phyloP scores from a whole-genome alignment of 2,113 vertebrate genomes.

The Elephas maximus region DNA sequence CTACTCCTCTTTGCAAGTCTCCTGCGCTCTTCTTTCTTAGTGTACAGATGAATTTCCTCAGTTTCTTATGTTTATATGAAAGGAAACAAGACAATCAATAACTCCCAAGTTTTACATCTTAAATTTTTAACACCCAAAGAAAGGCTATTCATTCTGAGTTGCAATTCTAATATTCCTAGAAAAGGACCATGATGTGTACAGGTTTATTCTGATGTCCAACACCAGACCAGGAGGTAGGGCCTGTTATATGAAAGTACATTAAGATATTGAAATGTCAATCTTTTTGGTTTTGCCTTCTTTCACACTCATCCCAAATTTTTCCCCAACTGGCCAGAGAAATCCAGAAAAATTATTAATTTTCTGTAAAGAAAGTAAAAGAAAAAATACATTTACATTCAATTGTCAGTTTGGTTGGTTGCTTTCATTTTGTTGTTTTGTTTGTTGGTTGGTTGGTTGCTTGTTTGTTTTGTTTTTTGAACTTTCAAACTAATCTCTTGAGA shows the following conservation, averaged over 20 bases:
- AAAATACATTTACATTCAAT: not conserved
- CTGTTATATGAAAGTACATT: not conserved
- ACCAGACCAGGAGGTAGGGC: not conserved
- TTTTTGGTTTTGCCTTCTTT: slow-evolving; percentile 32
- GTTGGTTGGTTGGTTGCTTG: not conserved
- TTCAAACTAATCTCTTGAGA: slow-evolving; percentile 24
- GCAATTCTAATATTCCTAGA: not conserved
- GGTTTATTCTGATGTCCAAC: not conserved
- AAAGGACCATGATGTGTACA: not conserved
- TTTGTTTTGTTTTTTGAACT: not conserved
- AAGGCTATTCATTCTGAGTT: not conserved
- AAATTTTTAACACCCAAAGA: not conserved
- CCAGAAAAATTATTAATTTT: not conserved
- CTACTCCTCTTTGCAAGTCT: not conserved
- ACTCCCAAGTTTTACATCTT: not conserved
- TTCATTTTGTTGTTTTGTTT: not conserved
- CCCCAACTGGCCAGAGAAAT: not conserved
- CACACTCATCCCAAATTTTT: not conserved
- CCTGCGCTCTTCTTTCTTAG: not conserved
- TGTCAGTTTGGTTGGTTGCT: not conserved
- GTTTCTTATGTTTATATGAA: not conserved
- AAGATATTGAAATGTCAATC: not conserved
- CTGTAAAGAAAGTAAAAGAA: not conserved
- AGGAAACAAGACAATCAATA: not conserved
- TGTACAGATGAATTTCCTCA: not conserved